phyloP scores from a whole-genome alignment of 2,113 vertebrate genomes.

The Hippocampus barbouri region DNA sequence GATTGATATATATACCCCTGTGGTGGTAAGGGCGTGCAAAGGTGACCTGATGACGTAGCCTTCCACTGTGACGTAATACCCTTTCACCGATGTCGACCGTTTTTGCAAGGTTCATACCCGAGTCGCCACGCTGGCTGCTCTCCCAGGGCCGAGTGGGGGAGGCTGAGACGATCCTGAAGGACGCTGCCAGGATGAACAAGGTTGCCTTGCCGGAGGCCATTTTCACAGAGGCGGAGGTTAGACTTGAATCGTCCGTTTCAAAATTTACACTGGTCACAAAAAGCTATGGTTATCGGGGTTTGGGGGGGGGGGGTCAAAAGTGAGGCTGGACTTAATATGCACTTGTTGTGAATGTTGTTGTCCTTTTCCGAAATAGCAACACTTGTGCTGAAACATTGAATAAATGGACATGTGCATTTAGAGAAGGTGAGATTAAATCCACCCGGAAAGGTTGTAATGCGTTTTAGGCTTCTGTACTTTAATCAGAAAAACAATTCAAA shows the following conservation, averaged over 20 bases:
- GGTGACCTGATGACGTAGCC: not conserved
- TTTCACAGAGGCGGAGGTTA: constrained; percentile 50
- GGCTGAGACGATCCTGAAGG: constrained; percentile 79
- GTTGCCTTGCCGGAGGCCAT: constrained; percentile 72
- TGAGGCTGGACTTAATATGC: too few relatives aligned
- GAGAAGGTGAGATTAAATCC: too few relatives aligned
- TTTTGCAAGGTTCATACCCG: constrained; percentile 78
- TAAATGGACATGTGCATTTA: not conserved
- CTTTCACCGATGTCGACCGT: too few relatives aligned
- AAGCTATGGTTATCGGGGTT: too few relatives aligned
- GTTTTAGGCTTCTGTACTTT: too few relatives aligned
- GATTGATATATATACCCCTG: constrained; percentile 74
- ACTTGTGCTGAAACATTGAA: too few relatives aligned
- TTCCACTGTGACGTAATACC: not conserved
- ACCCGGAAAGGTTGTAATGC: too few relatives aligned
- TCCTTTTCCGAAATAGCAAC: too few relatives aligned
- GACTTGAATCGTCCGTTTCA: not conserved
- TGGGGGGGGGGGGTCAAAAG: too few relatives aligned
- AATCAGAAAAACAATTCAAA: not conserved
- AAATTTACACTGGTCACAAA: not conserved
- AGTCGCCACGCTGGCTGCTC: constrained; percentile 88
- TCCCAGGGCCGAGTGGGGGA: constrained; percentile 79
- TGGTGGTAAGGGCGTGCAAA: constrained; percentile 82
- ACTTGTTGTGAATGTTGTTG: too few relatives aligned
- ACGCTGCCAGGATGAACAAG: constrained; percentile 77